Evolutionary conservation across 1,140 invertebrate species (phyloP).

Genomic region (Thalassaphorura encarpata): DNA sequence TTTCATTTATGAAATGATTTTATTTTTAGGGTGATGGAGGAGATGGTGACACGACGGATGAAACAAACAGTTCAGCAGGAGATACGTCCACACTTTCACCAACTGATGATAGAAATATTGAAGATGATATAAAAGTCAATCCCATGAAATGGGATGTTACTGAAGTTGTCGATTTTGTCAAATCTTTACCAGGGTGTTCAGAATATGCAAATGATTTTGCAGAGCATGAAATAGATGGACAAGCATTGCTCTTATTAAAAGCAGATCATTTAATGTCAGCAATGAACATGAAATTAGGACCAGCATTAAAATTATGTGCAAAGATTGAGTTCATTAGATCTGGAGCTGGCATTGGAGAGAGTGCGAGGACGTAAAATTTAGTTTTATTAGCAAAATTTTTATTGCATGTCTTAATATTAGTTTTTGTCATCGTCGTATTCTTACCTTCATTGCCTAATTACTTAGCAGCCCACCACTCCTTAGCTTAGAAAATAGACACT

Average conservation of each 20-base stretch:
- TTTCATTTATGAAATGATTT: too few relatives aligned
- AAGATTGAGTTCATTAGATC: conserved; percentile 19
- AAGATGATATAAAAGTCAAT: conserved; percentile 46
- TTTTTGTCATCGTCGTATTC: too few relatives aligned
- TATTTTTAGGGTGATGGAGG: conserved; percentile 34
- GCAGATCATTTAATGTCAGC: conserved; percentile 80
- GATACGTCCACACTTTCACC: conserved; percentile 20
- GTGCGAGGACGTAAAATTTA: too few relatives aligned
- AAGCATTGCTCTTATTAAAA: conserved; percentile 71
- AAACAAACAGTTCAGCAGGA: conserved; percentile 30
- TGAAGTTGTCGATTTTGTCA: conserved; percentile 29
- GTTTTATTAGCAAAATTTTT: too few relatives aligned
- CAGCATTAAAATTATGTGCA: conserved; percentile 63
- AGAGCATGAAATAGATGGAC: conserved; percentile 82
- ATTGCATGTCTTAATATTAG: too few relatives aligned
- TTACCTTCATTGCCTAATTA: too few relatives aligned
- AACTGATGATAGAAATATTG: conserved; percentile 16
- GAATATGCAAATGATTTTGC: conserved; percentile 92
- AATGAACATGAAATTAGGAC: conserved; percentile 85
- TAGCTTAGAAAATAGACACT: too few relatives aligned
- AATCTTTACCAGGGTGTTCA: conserved; percentile 72
- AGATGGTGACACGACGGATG: conserved; percentile 25
- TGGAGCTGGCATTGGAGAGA: background rate
- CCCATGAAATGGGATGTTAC: conserved; percentile 61
- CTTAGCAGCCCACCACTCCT: too few relatives aligned